Base-by-base conservation (phyloP, 2,888 invertebrate species). In the Crepidodera aurea region DNA sequence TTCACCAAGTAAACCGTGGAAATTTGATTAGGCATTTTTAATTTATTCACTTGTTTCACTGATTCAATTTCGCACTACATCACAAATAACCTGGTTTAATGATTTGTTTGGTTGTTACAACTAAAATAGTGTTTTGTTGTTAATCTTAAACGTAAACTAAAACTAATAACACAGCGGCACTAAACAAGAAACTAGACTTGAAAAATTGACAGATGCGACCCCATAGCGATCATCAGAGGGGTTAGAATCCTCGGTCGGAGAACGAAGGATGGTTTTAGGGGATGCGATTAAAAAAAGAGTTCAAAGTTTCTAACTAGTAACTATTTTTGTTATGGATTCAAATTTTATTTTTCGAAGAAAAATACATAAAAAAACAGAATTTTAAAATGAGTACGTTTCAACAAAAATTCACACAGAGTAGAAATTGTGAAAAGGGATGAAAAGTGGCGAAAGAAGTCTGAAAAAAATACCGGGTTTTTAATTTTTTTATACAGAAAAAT, bases 171-270 rank as follows among this genome's bases (percentile, higher is more conserved):
- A 71, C 69, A 74, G 37, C 54, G 60, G 66, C 72, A 73, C 72
- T 67, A 69, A 69, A 66, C 65, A 22, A 16, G 67, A 71, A 76
- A 75, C 78, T 78, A 72, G 67, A 75, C 73, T 69, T 75, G 77
- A 78, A 79, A 81, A 82, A 78, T 79, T 81, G 82, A 82, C 82
- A 82, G 82, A 82, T 82, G 82, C 79, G 78, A 77, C 78, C 79
- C 80, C 74, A 74, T 77, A 73, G 72, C 68, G 56, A 56, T 69
- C 63, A 68, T 63, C 71, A 71, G 61, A 67, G 75, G 78, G 79
- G 78, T 75, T 73, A 74, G 68, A 67, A 69, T 46, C 7, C 77
- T 77, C 69, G 66, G 76, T 75, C 77, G 78, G 67, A 69, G 66
- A 25, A 34, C 22, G 15, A 22, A 51, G 37, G 44, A 12, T 6